phyloP scores from a whole-genome alignment of 2,113 vertebrate genomes.

The Lasiurus cinereus region DNA sequence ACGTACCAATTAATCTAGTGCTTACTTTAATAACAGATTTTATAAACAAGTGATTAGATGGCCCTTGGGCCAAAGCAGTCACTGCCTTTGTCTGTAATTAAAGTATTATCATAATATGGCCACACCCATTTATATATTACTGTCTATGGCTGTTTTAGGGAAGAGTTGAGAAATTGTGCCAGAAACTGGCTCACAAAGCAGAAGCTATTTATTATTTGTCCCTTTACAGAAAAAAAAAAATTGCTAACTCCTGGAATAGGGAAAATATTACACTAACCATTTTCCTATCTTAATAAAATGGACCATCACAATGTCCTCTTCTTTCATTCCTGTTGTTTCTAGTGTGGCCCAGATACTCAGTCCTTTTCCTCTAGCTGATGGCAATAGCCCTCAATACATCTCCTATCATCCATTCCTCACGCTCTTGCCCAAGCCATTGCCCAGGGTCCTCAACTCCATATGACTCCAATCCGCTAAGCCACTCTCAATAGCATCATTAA shows the following conservation, averaged over 20 bases:
- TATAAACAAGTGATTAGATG: neutral
- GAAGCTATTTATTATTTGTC: neutral
- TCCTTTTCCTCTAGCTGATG: neutral
- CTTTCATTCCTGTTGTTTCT: neutral
- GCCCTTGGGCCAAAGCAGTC: neutral
- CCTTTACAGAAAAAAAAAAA: neutral
- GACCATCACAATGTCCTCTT: neutral
- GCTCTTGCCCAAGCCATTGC: neutral
- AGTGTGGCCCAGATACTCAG: neutral
- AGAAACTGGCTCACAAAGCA: neutral
- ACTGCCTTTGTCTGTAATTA: neutral
- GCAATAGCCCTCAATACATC: neutral
- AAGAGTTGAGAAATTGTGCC: neutral
- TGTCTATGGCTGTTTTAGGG: neutral
- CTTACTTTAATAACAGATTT: constrained; percentile 37
- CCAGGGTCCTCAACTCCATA: neutral
- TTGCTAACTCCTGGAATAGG: neutral
- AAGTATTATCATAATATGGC: neutral
- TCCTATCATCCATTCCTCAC: neutral
- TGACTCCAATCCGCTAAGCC: neutral
- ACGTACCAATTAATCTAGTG: neutral
- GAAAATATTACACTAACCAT: neutral
- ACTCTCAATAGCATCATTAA: neutral
- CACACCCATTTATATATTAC: neutral
- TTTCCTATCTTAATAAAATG: neutral